Conservation (phyloP, 2,797 vertebrate species). For the Sphaeramia orbicularis region DNA sequence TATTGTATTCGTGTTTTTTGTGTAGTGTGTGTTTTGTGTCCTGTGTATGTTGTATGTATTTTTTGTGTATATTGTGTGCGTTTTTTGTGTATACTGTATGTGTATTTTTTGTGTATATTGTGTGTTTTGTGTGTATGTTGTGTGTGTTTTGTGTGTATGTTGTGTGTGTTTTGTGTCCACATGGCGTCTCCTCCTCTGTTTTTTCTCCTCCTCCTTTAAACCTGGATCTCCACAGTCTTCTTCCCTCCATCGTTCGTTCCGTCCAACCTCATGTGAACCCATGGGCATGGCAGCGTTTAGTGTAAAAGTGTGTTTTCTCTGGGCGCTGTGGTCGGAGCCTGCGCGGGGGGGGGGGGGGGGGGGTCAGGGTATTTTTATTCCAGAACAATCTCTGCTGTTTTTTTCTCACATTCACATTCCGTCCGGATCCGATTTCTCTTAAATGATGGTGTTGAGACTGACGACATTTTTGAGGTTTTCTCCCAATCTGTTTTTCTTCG, state of each 20-base stretch:
- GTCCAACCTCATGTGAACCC: constrained; percentile 38
- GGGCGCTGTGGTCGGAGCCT: constrained; percentile 63
- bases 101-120: too few relatives aligned
- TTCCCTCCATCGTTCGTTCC: not conserved
- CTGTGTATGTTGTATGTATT: too few relatives aligned
- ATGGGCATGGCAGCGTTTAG: constrained; percentile 28
- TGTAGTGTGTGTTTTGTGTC: too few relatives aligned
- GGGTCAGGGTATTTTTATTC: constrained; percentile 83
- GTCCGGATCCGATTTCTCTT: constrained; percentile 70
- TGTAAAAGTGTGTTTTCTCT: constrained; percentile 52
- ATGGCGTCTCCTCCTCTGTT: not conserved
- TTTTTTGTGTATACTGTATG: too few relatives aligned
- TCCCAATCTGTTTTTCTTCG: constrained; percentile 70
- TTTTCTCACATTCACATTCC: constrained; percentile 68
- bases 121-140: too few relatives aligned
- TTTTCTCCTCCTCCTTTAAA: not conserved
- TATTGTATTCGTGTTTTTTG: too few relatives aligned
- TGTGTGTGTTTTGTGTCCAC: not conserved
- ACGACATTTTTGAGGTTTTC: constrained; percentile 82
- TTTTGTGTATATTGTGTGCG: too few relatives aligned
- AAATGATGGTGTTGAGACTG: constrained; percentile 73
- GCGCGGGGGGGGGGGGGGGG: constrained; percentile 40
- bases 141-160: too few relatives aligned
- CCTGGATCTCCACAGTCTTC: constrained; percentile 14
- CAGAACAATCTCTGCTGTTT: constrained; percentile 73